phyloP scores from a whole-genome alignment of 2,888 invertebrate genomes.

The Eristalinus aeneus region DNA sequence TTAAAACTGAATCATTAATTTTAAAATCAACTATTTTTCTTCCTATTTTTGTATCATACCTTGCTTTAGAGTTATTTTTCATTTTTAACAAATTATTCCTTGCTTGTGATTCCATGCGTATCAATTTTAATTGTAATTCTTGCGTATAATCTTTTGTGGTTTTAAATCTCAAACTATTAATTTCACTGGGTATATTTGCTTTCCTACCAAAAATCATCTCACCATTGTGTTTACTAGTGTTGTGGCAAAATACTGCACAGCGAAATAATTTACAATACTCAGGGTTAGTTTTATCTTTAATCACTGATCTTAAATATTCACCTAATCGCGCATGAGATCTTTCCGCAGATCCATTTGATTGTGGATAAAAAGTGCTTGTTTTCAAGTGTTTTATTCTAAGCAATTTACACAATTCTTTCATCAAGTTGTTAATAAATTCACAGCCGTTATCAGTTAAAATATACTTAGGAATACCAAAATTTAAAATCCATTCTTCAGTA shows the following conservation, averaged over 20 bases:
- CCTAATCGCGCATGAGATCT: not conserved
- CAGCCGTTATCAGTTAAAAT: not conserved
- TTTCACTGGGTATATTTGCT: conserved; percentile 5
- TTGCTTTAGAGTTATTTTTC: not conserved
- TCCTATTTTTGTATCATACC: conserved; percentile 7
- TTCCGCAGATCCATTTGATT: conserved; percentile 16
- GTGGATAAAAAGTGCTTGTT: conserved; percentile 18
- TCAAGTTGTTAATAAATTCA: not conserved
- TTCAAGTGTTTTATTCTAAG: conserved; percentile 8
- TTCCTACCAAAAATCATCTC: too few species aligned
- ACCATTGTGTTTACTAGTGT: not conserved
- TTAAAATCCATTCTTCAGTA: not conserved
- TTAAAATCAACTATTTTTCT: too few species aligned
- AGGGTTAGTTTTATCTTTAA: not conserved
- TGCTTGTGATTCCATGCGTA: not conserved
- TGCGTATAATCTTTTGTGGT: conserved; percentile 1
- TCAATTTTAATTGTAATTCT: conserved; percentile 8
- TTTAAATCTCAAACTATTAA: conserved; percentile 9
- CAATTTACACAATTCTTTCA: conserved; percentile 19
- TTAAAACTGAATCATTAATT: too few species aligned
- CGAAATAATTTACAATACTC: conserved; percentile 11
- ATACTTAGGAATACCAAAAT: not conserved
- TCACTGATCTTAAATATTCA: conserved; percentile 3
- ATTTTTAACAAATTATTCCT: not conserved
- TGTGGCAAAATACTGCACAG: conserved; percentile 67